Evolutionary conservation across 2,113 vertebrate species (phyloP), one percentile per base, ranked within the genome.

Genomic region (Ramphastos sulfuratus): DNA sequence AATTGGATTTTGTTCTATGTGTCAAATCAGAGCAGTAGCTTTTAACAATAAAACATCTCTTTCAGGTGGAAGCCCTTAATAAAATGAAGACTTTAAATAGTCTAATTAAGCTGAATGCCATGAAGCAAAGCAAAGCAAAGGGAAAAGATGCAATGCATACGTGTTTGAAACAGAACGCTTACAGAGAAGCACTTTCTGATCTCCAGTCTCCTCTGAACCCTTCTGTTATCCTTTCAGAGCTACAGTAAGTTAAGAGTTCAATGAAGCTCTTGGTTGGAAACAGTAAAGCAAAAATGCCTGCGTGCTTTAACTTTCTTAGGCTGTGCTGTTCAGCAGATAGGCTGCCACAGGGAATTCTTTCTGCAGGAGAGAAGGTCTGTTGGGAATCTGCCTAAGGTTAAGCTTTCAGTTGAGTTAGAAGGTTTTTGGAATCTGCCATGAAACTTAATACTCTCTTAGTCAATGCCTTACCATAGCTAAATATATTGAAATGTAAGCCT

Each of bases 31-130:
- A 79, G 30, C 67, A 71, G 73, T 39, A 93, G 69, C 6, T 46
- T 85, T 55, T 58, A 61, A 79, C 61, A 66, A 46, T 61, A n/a
- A 86, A 94, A 65, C 24, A 59, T 93, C 30, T 94, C 78, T 97
- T 97, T 87, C 97, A 99, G 99, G 98, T 99, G 96, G 99, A 99
- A 96, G 99, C 99, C 25, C 98, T 99, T 90, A 99, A 97, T 97
- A 99, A 99, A 89, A 97, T 99, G 94, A 99, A 99, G 96, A 98
- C 99, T 17, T 98, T 99, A 94, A 99, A 99, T 75, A 98, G 98
- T 92, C 95, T 99, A 42, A 99, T 99, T 83, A 99, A 99, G 94
- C 96, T 99, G 90, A 99, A 99, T 92, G 98, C 98, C 71, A 85
- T 99, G 96, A 99, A 99, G 92, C 98, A 94, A 96, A 98, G 93